Evolutionary conservation across 2,113 vertebrate genomes (phyloP).

Genomic region (Alouatta palliata): DNA sequence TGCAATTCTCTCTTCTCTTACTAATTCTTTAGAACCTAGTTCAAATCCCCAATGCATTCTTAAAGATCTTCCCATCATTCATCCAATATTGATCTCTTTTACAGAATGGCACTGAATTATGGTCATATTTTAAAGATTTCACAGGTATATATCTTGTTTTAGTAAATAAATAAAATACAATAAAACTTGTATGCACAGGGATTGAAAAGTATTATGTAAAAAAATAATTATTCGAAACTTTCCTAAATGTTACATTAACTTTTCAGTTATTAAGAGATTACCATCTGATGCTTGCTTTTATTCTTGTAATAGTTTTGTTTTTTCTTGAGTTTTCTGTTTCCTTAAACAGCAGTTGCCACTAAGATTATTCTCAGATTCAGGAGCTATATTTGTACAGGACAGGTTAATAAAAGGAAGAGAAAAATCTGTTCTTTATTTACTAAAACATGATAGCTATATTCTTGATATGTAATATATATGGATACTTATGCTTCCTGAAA

Average conservation of each 20-base stretch:
- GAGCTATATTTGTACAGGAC: background rate
- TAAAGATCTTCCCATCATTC: background rate
- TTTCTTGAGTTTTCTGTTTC: background rate
- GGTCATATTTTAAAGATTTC: background rate
- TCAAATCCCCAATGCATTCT: background rate
- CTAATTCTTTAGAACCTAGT: background rate
- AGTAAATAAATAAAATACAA: too few species aligned
- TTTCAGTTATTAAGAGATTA: background rate
- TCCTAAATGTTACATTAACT: background rate
- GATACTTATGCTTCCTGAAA: background rate
- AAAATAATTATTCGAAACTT: background rate
- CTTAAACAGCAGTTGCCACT: background rate
- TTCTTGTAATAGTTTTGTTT: background rate
- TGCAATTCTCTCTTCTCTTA: background rate
- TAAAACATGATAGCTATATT: background rate
- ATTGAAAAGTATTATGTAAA: background rate
- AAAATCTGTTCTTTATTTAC: constrained; percentile 19
- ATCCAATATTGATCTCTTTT: background rate
- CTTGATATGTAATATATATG: background rate
- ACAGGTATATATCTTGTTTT: background rate
- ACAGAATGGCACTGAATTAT: background rate
- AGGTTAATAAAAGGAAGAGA: background rate
- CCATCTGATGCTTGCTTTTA: background rate
- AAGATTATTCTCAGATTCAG: background rate
- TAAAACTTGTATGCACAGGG: background rate